phyloP scores from a whole-genome alignment of 1,140 invertebrate species.

The Drosophila parabipectinata region DNA sequence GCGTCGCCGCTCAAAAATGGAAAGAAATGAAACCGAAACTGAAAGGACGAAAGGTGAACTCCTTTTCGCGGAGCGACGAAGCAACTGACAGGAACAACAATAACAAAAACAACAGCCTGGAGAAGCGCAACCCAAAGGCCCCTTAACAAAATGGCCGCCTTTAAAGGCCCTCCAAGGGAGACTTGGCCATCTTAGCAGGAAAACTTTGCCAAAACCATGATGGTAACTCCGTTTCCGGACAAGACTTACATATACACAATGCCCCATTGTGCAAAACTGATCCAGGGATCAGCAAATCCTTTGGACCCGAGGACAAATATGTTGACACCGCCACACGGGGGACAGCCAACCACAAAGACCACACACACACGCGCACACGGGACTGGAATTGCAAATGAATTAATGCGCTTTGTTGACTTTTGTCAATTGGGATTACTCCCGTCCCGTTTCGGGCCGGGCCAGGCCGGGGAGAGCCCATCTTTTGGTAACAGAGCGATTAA shows the following conservation, averaged over 20 bases:
- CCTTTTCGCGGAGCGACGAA: slow-evolving; percentile 48
- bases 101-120: slow-evolving; percentile 28
- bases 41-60: slow-evolving; percentile 41
- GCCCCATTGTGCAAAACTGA: slow-evolving; percentile 3
- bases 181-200: background rate
- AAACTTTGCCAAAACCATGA: background rate
- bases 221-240: background rate
- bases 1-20: slow-evolving; percentile 37
- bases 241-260: background rate
- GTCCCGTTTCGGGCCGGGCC: background rate
- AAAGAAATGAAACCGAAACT: slow-evolving; percentile 5
- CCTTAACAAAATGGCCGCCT: slow-evolving; percentile 34
- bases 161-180: background rate
- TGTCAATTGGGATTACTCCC: slow-evolving; percentile 76
- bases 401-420: slow-evolving; percentile 81
- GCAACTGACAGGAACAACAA: slow-evolving; percentile 44
- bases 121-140: slow-evolving; percentile 21
- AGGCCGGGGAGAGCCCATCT: background rate
- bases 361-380: slow-evolving; percentile 4
- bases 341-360: slow-evolving; percentile 26
- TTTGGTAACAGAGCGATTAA: slow-evolving; percentile 46
- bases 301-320: slow-evolving; percentile 39
- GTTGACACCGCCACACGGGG: slow-evolving; percentile 46
- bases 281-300: slow-evolving; percentile 31
- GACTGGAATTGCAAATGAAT: slow-evolving; percentile 74